Base-by-base conservation (phyloP, 2,113 vertebrate genomes). In the Tragelaphus imberbis region DNA sequence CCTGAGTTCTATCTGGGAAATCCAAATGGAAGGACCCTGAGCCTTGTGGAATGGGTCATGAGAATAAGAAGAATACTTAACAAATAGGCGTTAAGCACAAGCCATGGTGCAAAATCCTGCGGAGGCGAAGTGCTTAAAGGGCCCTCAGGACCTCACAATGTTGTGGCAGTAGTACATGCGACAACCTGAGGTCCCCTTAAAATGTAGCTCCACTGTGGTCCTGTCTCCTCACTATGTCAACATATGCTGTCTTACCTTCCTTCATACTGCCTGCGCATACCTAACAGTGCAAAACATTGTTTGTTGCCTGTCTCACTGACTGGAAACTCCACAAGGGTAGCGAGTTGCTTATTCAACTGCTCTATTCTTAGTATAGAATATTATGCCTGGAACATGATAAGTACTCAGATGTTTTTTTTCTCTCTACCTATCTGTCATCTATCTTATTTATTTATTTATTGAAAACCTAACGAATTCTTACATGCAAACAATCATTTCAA, bases 401-500 rank as follows among this genome's bases (percentile, higher is more conserved):
- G 27, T 33, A 55, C 4, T 92, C 25, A 77, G 16, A 89, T 91
- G 12, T 58, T 77, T 16, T 63, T 3, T 63, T 3, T 44, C 47
- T 33, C 7, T 40, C 25, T 36, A 13, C 14, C 36, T 27, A 85
- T 1, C 51, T 17, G 30, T 59, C 30, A 13, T 7, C 49, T 90
- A 71, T 7, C 61, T n/a, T 93, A 56, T 28, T 88, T 89, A 84
- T 44, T 92, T 86, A 59, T 65, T n/a, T 86, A 36, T 40, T 71
- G 27, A 90, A 82, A 87, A 93, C n/a, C 7, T 86, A 82, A 92
- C 65, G 58, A 90, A 90, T 93, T 85, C 61, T 87, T 80, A 77
- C 68, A 84, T 77, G 14, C 25, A 95, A 93, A 82, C 44, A 85
- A 56, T 91, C 82, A 63, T 96, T 81, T 95, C 58, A 93, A 88